phyloP scores from a whole-genome alignment of 2,113 vertebrate genomes.

The Phylloscopus trochilus region DNA sequence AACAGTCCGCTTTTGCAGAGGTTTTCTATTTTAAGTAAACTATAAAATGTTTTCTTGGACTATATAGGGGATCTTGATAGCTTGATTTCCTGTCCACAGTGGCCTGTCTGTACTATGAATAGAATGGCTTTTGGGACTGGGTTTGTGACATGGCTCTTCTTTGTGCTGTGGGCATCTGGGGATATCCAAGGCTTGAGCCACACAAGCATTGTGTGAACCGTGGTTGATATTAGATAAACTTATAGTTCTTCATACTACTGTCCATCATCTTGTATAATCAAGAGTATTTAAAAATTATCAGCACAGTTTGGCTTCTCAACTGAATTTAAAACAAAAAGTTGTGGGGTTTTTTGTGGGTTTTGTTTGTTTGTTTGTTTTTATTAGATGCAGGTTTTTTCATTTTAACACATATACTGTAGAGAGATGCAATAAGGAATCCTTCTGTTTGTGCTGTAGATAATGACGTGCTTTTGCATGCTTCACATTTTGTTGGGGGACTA shows the following conservation, averaged over 20 bases:
- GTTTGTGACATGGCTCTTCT: not conserved
- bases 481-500: not conserved
- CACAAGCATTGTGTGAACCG: not conserved
- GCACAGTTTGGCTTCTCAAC: not conserved
- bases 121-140: not conserved
- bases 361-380: too few species aligned
- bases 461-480: not conserved
- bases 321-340: not conserved
- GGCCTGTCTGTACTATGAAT: not conserved
- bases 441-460: not conserved
- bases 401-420: fast-evolving
- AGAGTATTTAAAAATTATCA: not conserved
- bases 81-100: slow-evolving; percentile 27
- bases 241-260: not conserved
- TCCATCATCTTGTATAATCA: not conserved
- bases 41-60: slow-evolving; percentile 46
- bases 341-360: too few species aligned
- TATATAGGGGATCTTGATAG: not conserved
- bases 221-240: not conserved
- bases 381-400: not conserved
- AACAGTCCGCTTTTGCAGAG: not conserved
- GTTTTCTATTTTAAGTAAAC: slow-evolving; percentile 52
- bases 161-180: not conserved
- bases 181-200: not conserved
- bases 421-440: not conserved